Evolutionary conservation across 1,140 invertebrate genomes (phyloP).

Genomic region (Ips nitidus): DNA sequence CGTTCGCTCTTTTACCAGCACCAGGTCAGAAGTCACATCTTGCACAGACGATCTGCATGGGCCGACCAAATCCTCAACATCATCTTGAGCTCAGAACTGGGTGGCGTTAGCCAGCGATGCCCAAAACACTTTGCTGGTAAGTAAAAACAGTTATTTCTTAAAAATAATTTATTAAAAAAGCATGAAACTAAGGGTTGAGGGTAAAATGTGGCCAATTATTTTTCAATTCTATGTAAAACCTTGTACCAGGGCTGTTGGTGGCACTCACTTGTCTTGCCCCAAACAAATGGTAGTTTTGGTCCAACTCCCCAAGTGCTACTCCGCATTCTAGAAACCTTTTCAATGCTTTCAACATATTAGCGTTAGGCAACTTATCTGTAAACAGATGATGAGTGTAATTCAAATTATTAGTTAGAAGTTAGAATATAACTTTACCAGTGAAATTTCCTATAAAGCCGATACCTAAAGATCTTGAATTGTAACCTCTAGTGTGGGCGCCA

Average conservation of each 20-base stretch:
- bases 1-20: background rate
- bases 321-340: conserved; percentile 65
- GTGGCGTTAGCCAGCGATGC: conserved; percentile 52
- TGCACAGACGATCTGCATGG: conserved; percentile 48
- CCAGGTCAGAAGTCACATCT: conserved; percentile 18
- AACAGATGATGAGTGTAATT: conserved; percentile 18
- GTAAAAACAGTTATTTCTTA: background rate
- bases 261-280: conserved; percentile 62
- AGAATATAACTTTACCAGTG: conserved; percentile 32
- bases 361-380: conserved; percentile 60
- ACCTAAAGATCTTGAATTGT: conserved; percentile 62
- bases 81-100: conserved; percentile 55
- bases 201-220: conserved; percentile 49
- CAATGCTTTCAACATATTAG: conserved; percentile 58
- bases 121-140: conserved; percentile 19
- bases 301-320: conserved; percentile 58
- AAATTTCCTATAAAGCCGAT: conserved; percentile 61
- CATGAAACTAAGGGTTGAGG: conserved; percentile 2
- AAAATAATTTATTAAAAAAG: background rate
- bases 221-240: conserved; percentile 57
- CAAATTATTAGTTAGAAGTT: background rate
- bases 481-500: conserved; percentile 69
- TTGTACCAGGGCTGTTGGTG: conserved; percentile 64
- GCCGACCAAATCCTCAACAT: conserved; percentile 59
- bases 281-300: conserved; percentile 60